Conservation (phyloP, 2,797 vertebrate genomes). For the Leptoclinus maculatus region DNA sequence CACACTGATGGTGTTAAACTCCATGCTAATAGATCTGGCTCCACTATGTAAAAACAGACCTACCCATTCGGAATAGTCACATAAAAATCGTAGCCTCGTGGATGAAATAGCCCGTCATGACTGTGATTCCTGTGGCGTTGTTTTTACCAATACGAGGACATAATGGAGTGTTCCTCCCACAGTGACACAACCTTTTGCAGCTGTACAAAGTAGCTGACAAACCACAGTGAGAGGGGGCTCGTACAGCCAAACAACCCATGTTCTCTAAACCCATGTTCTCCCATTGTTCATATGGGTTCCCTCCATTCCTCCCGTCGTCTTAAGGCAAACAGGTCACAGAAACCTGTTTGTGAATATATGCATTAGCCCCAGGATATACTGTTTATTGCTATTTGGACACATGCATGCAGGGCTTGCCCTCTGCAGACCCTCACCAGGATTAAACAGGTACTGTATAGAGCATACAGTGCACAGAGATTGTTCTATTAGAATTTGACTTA, state of each 20-base stretch:
- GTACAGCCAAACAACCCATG: neutral
- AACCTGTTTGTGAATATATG: neutral
- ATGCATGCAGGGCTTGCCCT: neutral
- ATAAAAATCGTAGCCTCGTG: neutral
- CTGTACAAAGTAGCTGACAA: neutral
- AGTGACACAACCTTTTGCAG: neutral
- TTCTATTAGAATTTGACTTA: neutral
- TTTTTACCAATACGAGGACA: neutral
- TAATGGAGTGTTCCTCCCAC: neutral
- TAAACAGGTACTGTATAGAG: neutral
- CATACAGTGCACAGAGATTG: neutral
- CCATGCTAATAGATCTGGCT: neutral
- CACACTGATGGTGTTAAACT: neutral
- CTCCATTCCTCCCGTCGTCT: too few species aligned
- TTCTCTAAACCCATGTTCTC: too few species aligned
- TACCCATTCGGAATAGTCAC: neutral
- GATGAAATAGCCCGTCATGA: neutral
- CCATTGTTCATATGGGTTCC: too few species aligned
- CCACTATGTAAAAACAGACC: neutral
- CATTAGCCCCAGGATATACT: neutral
- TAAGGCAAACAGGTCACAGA: too few species aligned
- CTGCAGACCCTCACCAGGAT: neutral
- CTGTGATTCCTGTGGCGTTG: neutral
- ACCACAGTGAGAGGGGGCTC: neutral
- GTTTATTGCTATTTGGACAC: conserved; percentile 8